Conservation (phyloP, 2,888 invertebrate species). For the Gibbula magus region DNA sequence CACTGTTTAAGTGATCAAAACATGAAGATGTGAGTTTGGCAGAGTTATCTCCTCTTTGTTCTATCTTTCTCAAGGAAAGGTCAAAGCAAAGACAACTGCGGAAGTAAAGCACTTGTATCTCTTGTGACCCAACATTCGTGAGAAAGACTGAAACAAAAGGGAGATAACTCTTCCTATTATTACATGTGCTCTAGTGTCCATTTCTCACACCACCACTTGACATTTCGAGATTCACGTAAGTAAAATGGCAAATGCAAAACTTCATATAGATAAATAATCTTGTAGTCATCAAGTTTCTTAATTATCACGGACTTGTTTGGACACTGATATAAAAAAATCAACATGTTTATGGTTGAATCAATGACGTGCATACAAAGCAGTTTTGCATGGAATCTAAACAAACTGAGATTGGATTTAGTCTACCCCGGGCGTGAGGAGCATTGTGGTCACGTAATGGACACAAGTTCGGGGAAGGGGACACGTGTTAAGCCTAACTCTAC, state of each 20-base stretch:
- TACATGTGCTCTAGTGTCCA: conserved; percentile 22
- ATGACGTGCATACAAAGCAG: not conserved
- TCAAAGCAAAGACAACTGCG: not conserved
- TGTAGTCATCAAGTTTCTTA: not conserved
- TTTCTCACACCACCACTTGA: conserved; percentile 13
- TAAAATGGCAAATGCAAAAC: not conserved
- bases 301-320: not conserved
- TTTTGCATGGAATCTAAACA: conserved; percentile 3
- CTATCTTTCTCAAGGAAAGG: not conserved
- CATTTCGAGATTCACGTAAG: conserved; percentile 17
- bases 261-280: conserved; percentile 19
- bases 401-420: not conserved
- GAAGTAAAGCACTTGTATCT: not conserved
- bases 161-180: not conserved
- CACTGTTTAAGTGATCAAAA: conserved; percentile 38
- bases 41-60: conserved; percentile 5
- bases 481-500: too few relatives aligned
- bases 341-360: not conserved
- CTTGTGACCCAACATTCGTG: too few relatives aligned
- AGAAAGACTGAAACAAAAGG: not conserved
- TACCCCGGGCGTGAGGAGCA: too few relatives aligned
- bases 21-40: conserved; percentile 13
- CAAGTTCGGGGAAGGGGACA: too few relatives aligned
- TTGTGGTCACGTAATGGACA: too few relatives aligned
- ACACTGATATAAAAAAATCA: conserved; percentile 6